phyloP scores from a whole-genome alignment of 53 echinoderm and acorn worm species.

The Hippasteria phrygiana region DNA sequence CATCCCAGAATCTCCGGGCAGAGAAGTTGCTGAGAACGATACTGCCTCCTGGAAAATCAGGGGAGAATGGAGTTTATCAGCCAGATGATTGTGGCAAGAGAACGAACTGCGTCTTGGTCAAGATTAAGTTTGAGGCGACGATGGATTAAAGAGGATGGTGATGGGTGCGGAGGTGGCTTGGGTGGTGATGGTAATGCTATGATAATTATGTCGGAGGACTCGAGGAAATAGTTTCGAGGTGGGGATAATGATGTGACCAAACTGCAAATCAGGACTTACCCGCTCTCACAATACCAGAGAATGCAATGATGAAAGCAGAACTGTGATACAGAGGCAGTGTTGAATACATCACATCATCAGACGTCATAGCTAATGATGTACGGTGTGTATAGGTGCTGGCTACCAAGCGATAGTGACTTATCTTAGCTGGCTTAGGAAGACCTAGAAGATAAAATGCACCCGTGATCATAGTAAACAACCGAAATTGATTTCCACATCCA shows the following conservation, averaged over 20 bases:
- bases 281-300: constrained; percentile 52
- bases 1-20: constrained; percentile 69
- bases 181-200: too few species aligned
- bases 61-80: neutral
- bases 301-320: constrained; percentile 34
- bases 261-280: constrained; percentile 27
- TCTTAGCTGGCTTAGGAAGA: constrained; percentile 56
- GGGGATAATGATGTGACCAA: neutral
- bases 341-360: constrained; percentile 48
- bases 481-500: too few species aligned
- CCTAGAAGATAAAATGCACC: constrained; percentile 17
- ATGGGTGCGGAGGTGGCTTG: too few species aligned
- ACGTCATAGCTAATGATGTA: neutral
- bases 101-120: too few species aligned
- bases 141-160: neutral
- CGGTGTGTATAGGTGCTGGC: neutral
- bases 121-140: neutral
- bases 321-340: constrained; percentile 66
- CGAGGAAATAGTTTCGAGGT: too few species aligned
- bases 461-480: too few species aligned
- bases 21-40: constrained; percentile 63
- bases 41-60: constrained; percentile 30
- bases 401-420: constrained; percentile 9
- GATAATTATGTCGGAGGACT: too few species aligned
- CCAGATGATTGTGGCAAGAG: too few species aligned